Evolutionary conservation across 1,140 invertebrate species (phyloP).

Genomic region (Drosophila parabipectinata): DNA sequence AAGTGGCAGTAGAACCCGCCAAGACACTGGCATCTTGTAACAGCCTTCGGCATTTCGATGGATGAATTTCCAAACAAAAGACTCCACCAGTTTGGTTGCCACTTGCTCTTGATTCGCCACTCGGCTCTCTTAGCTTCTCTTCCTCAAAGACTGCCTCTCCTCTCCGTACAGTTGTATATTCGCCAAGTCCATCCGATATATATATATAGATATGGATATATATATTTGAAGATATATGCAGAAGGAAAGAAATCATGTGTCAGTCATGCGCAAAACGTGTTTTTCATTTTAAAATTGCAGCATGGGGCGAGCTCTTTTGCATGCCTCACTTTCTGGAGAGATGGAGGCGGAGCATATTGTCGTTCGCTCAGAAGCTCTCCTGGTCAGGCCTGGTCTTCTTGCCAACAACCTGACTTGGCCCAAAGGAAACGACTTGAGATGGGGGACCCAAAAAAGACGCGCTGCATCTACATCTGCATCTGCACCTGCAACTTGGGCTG

Average conservation of each 20-base stretch:
- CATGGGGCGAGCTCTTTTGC: slow-evolving; percentile 71
- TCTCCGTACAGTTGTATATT: slow-evolving; percentile 10
- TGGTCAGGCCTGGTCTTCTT: slow-evolving; percentile 8
- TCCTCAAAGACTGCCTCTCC: slow-evolving; percentile 10
- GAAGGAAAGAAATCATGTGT: slow-evolving; percentile 79
- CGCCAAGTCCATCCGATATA: slow-evolving; percentile 11
- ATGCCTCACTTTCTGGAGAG: slow-evolving; percentile 71
- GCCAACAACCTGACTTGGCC: slow-evolving; percentile 8
- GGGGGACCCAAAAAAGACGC: slow-evolving; percentile 32
- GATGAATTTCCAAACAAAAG: slow-evolving; percentile 43
- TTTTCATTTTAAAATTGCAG: slow-evolving; percentile 81
- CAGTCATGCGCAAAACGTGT: slow-evolving; percentile 83
- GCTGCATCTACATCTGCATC: slow-evolving; percentile 8
- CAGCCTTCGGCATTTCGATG: slow-evolving; percentile 31
- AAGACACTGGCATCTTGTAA: slow-evolving; percentile 8
- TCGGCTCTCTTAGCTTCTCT: slow-evolving; percentile 23
- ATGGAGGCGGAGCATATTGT: slow-evolving; percentile 81
- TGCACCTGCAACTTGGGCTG: slow-evolving; percentile 17
- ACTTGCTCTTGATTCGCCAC: slow-evolving; percentile 24
- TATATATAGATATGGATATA: slow-evolving; percentile 11
- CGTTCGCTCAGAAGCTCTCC: slow-evolving; percentile 38
- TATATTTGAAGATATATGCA: slow-evolving; percentile 16
- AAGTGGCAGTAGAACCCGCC: slow-evolving; percentile 18
- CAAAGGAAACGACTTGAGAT: slow-evolving; percentile 26
- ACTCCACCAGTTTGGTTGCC: slow-evolving; percentile 33